These are phyloP conservation scores for Allygus modestus DNA, from an alignment of 2,888 invertebrate species.

Conservation along the genomic window DNA sequence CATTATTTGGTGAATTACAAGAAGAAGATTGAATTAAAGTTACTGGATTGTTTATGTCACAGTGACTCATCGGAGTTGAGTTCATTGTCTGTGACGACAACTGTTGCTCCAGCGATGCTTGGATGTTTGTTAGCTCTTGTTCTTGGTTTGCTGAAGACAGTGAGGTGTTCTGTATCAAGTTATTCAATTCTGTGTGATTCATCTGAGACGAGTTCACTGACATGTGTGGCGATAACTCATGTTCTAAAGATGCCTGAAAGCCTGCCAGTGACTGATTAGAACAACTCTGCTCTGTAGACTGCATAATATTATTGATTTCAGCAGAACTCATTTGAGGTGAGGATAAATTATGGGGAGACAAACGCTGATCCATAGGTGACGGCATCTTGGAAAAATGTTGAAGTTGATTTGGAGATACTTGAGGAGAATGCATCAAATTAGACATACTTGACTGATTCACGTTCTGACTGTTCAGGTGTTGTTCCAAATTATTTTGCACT, in stretches of 20 bases:
- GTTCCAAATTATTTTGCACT: constrained; percentile 12
- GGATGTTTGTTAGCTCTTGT: constrained; percentile 24
- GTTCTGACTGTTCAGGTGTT: constrained; percentile 33
- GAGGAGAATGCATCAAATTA: constrained; percentile 39
- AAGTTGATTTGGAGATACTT: constrained; percentile 24
- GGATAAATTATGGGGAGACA: constrained; percentile 16
- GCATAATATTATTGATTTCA: constrained; percentile 27
- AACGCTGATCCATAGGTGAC: constrained; percentile 4
- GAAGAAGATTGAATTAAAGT: not conserved
- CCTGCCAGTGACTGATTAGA: constrained; percentile 11
- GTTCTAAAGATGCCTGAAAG: constrained; percentile 35
- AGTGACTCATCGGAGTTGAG: constrained; percentile 4
- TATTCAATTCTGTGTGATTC: constrained; percentile 23
- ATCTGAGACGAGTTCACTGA: constrained; percentile 33
- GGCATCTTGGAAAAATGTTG: constrained; percentile 33
- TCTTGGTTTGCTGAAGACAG: constrained; percentile 2
- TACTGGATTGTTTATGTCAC: not conserved
- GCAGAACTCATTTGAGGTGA: constrained; percentile 6
- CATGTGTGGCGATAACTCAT: not conserved
- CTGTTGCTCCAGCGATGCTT: constrained; percentile 31
- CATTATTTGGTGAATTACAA: constrained; percentile 2
- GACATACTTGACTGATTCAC: constrained; percentile 14
- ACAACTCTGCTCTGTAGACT: not conserved
- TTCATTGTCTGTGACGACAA: constrained; percentile 26
- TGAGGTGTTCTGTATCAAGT: constrained; percentile 2